Percentiles rank a stretch among this genome's conserved stretches.
phyloP scores from a whole-genome alignment of 2,888 invertebrate species.

The Stomorhina lunata region DNA sequence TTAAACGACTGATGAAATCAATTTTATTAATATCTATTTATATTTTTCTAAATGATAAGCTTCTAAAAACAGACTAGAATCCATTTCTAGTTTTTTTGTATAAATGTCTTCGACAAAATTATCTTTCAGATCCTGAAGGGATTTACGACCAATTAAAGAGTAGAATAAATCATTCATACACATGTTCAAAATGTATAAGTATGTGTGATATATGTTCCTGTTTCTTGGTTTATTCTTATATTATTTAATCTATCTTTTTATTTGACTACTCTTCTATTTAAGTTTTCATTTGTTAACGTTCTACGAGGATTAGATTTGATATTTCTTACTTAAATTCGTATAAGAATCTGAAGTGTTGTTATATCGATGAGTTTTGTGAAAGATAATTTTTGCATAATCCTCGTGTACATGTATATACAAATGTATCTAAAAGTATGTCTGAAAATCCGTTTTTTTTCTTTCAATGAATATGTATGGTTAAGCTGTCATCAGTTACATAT shows the following conservation, averaged over 20 bases:
- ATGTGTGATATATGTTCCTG: slow-evolving; percentile 6
- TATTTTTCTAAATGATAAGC: background rate
- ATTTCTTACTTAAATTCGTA: too few species aligned
- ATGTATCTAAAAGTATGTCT: slow-evolving; percentile 2
- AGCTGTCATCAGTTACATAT: slow-evolving; percentile 51
- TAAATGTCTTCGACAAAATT: slow-evolving; percentile 8
- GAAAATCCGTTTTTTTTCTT: too few species aligned
- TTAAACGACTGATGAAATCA: slow-evolving; percentile 42
- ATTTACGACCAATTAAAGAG: slow-evolving; percentile 69
- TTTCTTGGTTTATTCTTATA: background rate
- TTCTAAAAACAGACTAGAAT: background rate
- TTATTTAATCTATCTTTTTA: background rate
- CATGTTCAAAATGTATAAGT: background rate
- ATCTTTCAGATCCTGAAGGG: slow-evolving; percentile 50
- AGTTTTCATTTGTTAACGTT: background rate
- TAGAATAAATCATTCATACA: slow-evolving; percentile 44
- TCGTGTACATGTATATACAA: background rate
- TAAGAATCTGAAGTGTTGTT: too few species aligned
- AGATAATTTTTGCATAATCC: background rate
- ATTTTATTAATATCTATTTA: slow-evolving; percentile 37
- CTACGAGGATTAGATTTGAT: too few species aligned
- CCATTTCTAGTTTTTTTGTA: background rate
- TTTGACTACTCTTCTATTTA: background rate
- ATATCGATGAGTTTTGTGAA: too few species aligned
- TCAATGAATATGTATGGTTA: slow-evolving; percentile 41